Percentiles rank a stretch among this genome's conserved stretches.
phyloP scores from a whole-genome alignment of 2,113 vertebrate species.

The Melanerpes aurifrons region DNA sequence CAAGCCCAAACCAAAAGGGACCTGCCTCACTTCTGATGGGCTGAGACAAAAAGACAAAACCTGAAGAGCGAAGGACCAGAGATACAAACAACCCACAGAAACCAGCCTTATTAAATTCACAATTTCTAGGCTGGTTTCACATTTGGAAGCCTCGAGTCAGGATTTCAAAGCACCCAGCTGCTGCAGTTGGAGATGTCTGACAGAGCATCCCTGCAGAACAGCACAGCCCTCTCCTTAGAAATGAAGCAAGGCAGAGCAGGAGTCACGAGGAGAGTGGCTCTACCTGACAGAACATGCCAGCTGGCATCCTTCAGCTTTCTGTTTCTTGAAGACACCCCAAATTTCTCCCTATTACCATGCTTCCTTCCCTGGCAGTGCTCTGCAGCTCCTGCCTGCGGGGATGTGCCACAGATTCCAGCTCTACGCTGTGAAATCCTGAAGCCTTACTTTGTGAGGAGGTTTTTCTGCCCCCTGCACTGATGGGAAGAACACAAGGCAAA shows the following conservation, averaged over 20 bases:
- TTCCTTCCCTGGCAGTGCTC: not conserved
- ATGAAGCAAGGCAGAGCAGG: not conserved
- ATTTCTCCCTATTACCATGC: not conserved
- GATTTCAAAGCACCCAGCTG: not conserved
- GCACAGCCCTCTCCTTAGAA: accelerated
- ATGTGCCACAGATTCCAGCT: not conserved
- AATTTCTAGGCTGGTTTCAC: not conserved
- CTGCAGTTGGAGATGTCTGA: not conserved
- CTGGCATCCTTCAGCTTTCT: not conserved
- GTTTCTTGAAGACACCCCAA: not conserved
- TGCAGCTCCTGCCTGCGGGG: not conserved
- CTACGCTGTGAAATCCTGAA: not conserved
- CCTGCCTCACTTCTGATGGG: not conserved
- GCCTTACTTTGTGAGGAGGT: not conserved
- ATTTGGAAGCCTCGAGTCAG: not conserved
- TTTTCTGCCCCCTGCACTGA: not conserved
- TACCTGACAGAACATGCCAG: not conserved
- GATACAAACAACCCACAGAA: not conserved
- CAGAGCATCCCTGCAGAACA: not conserved
- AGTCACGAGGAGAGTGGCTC: not conserved
- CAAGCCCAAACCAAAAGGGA: not conserved
- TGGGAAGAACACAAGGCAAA: not conserved
- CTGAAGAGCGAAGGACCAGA: not conserved
- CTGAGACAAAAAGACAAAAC: not conserved
- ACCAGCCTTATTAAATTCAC: not conserved